Base-by-base conservation (phyloP, 2,888 invertebrate genomes). In the Troides oblongomaculatus region DNA sequence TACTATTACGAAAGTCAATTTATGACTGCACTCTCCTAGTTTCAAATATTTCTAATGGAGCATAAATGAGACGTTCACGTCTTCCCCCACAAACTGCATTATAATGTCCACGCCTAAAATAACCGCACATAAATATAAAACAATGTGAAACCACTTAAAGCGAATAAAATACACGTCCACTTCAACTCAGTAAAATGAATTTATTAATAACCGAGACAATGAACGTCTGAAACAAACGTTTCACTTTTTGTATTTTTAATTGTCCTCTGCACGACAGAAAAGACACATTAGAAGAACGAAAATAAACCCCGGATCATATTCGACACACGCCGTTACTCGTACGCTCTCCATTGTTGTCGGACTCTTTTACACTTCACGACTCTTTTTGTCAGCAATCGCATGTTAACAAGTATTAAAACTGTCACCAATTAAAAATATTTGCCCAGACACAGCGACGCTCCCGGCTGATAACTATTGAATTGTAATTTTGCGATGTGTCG, bases 81-180 rank as follows among this genome's bases (percentile, higher is more conserved):
- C 87, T 90, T 87, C 92, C 92, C 92, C 91, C 89, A 90, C 92
- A 90, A 91, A 90, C 90, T 89, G 90, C 90, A 89, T 91, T 90
- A 92, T 92, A 90, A 92, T 89, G 92, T 90, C 87, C 85, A 84
- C 81, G 86, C 87, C 90, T 82, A 91, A 92, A 92, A 92, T 92
- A 92, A 89, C 90, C 88, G 84, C 90, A 91, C 92, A 92, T 92
- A 92, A 92, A 92, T 92, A 92, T 89, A 91, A 92, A 92, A 91
- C 91, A 92, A 92, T 92, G 92, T 92, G 91, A 92, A 91, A 92
- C 92, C 92, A 92, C 92, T 92, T 92, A 92, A 91, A 92, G 92
- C 90, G 92, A 92, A 92, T 92, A 92, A 92, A 92, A 92, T 91
- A 91, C 91, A 92, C 88, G 90, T 90, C 90, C 84, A 86, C 89